These are phyloP conservation scores for Trichacis sp. DNA, from an alignment of 2,888 invertebrate species.

Conservation along the genomic window DNA sequence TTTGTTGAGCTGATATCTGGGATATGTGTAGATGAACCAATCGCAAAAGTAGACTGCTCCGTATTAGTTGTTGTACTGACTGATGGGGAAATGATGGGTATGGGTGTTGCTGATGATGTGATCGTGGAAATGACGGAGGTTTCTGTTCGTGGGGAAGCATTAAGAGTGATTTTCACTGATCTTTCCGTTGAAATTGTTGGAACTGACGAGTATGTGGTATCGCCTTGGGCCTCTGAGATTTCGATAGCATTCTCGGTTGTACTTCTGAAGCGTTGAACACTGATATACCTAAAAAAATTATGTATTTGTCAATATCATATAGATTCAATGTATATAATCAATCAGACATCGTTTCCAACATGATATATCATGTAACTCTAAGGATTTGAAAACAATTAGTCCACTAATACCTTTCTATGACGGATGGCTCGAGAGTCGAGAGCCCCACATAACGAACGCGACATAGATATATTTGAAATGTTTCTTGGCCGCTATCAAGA, in stretches of 20 bases:
- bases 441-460: no score
- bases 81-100: constrained; percentile 47
- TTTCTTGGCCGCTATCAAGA: no score
- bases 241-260: constrained; percentile 47
- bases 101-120: constrained; percentile 32
- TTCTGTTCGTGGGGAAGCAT: constrained; percentile 14
- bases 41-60: constrained; percentile 20
- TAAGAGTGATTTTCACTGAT: constrained; percentile 15
- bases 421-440: no score
- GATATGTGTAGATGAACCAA: constrained; percentile 5
- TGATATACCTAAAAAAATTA: constrained; percentile 64
- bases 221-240: constrained; percentile 26
- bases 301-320: neutral
- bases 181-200: constrained; percentile 27
- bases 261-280: constrained; percentile 64
- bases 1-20: constrained; percentile 11
- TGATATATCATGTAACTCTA: no score
- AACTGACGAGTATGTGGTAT: constrained; percentile 21
- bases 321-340: no score
- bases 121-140: constrained; percentile 23
- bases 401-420: no score
- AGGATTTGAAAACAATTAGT: no score
- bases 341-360: neutral
- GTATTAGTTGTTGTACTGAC: constrained; percentile 27
- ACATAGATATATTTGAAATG: no score